Conservation (phyloP, 1,140 invertebrate genomes). For the Drosophila ananassae region DNA sequence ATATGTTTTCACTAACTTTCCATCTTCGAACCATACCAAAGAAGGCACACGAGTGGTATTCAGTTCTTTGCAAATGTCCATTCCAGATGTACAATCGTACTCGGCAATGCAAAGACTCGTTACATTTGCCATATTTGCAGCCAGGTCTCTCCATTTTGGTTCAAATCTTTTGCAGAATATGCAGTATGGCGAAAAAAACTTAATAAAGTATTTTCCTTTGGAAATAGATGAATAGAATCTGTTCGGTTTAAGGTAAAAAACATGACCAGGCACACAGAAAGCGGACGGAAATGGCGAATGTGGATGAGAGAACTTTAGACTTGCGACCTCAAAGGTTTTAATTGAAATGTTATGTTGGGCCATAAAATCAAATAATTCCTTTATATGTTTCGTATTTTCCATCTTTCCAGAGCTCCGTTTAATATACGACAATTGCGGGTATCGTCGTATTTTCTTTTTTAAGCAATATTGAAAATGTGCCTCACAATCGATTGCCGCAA, state of each 20-base stretch:
- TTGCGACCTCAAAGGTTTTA: not conserved
- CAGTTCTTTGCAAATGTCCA: not conserved
- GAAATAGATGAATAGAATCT: not conserved
- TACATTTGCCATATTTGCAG: constrained; percentile 6
- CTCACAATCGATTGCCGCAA: constrained; percentile 7
- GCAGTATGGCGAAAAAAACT: constrained; percentile 13
- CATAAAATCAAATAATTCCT: not conserved
- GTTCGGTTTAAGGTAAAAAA: not conserved
- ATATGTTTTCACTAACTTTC: constrained; percentile 8
- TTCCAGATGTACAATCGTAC: constrained; percentile 6
- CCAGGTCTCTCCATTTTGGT: constrained; percentile 11
- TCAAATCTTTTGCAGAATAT: not conserved
- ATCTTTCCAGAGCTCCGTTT: not conserved
- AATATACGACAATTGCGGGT: not conserved
- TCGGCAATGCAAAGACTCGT: constrained; percentile 18
- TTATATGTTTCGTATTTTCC: not conserved
- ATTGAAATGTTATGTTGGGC: not conserved
- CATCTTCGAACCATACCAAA: constrained; percentile 11
- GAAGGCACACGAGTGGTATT: not conserved
- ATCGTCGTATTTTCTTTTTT: not conserved
- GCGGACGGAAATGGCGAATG: not conserved
- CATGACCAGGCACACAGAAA: not conserved
- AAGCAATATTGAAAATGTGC: constrained; percentile 3
- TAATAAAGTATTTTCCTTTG: constrained; percentile 8
- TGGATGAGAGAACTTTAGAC: too few species aligned